Evolutionary conservation across 2,113 vertebrate genomes (phyloP).

Genomic region (Myodes glareolus): DNA sequence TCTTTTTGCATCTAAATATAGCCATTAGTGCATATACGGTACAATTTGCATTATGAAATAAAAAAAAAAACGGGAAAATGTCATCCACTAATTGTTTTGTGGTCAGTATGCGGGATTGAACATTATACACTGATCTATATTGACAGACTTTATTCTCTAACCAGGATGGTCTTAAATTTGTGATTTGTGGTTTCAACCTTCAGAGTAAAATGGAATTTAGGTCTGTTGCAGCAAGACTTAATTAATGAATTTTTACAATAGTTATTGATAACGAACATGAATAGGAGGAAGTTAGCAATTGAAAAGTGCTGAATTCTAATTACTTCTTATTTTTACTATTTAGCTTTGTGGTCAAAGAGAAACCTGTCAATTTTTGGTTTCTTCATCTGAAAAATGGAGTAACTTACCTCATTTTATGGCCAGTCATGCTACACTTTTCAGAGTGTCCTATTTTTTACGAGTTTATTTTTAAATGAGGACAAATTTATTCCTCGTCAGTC

Average conservation of each 20-base stretch:
- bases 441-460: not conserved
- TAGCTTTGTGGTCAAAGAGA: not conserved
- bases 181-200: not conserved
- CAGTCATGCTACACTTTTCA: not conserved
- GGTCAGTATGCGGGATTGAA: not conserved
- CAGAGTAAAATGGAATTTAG: not conserved
- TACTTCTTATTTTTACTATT: not conserved
- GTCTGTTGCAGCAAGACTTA: not conserved
- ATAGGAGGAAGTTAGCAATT: not conserved
- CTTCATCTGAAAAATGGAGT: not conserved
- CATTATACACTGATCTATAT: not conserved
- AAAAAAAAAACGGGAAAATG: constrained; percentile 42
- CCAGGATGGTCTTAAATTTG: not conserved
- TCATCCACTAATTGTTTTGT: not conserved
- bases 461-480: constrained; percentile 23
- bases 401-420: not conserved
- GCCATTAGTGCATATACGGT: not conserved
- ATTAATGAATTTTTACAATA: not conserved
- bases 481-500: not conserved
- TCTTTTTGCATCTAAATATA: not conserved
- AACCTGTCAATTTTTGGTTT: not conserved
- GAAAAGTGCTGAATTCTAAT: constrained; percentile 22
- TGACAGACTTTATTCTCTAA: not conserved
- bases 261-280: constrained; percentile 15
- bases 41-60: not conserved